Conservation (phyloP, 2,797 vertebrate genomes). For the Crenichthys baileyi region DNA sequence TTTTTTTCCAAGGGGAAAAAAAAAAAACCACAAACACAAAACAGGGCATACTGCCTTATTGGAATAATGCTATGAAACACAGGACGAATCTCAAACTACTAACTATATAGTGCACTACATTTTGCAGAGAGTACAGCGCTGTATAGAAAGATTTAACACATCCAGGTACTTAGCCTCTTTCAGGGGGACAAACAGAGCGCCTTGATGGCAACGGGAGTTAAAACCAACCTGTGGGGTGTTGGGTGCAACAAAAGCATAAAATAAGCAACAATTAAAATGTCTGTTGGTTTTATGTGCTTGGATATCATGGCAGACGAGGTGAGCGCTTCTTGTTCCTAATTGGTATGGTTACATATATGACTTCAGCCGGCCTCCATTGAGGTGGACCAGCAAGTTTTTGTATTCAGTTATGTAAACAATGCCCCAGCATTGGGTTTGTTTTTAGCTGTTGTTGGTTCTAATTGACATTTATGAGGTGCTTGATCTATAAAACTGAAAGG, state of each 20-base stretch:
- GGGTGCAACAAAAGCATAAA: neutral
- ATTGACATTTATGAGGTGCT: neutral
- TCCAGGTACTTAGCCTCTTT: neutral
- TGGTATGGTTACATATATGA: neutral
- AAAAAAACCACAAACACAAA: conserved; percentile 42
- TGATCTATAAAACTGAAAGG: neutral
- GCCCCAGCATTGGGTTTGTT: neutral
- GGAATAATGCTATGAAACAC: conserved; percentile 57
- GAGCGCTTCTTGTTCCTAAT: neutral
- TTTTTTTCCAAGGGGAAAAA: neutral
- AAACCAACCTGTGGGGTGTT: neutral
- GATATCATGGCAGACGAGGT: neutral
- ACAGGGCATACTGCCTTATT: conserved; percentile 47
- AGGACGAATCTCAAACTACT: conserved; percentile 56
- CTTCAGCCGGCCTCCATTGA: neutral
- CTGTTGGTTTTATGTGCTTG: neutral
- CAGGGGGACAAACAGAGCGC: neutral
- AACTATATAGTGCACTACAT: conserved; percentile 59
- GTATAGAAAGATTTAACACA: conserved; percentile 16
- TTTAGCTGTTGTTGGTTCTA: neutral
- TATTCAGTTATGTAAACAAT: too few relatives aligned
- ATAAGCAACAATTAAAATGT: neutral
- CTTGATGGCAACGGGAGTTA: neutral
- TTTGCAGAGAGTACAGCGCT: conserved; percentile 49
- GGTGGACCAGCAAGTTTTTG: too few relatives aligned